Evolutionary conservation across 2,888 invertebrate species (phyloP).

Genomic region (Drosophila nigritarsus): DNA sequence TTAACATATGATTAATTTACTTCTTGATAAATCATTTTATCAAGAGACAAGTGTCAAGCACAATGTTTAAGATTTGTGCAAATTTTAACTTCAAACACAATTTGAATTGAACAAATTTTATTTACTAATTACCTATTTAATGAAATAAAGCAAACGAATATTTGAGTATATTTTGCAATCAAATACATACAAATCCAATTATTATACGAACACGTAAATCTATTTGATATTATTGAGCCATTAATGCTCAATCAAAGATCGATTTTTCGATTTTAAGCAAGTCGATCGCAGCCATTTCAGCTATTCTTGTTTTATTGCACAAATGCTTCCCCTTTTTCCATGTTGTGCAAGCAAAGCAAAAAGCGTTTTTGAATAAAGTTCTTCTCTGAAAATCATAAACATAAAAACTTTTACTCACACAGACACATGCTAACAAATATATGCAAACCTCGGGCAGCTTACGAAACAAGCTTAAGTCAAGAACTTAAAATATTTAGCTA

Average conservation of each 20-base stretch:
- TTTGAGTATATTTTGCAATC: neutral
- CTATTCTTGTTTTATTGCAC: neutral
- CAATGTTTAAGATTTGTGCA: neutral
- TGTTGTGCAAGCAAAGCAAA: neutral
- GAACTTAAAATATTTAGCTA: conserved; percentile 66
- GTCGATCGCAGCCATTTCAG: neutral
- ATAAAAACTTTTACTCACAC: conserved; percentile 54
- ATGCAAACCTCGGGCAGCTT: conserved; percentile 52
- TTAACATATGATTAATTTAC: too few species aligned
- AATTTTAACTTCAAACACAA: neutral
- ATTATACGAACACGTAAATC: neutral
- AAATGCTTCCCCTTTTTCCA: neutral
- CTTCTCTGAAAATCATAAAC: conserved; percentile 23
- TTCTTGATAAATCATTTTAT: neutral
- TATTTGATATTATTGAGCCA: neutral
- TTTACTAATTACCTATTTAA: neutral
- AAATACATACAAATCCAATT: neutral
- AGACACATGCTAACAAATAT: neutral
- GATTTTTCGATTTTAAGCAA: neutral
- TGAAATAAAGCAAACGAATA: neutral
- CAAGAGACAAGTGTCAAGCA: neutral
- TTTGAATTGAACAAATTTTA: too few species aligned
- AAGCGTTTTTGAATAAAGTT: conserved; percentile 25
- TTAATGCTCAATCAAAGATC: neutral
- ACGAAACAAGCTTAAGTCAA: conserved; percentile 69